Evolutionary conservation across 2,888 invertebrate species (phyloP), one percentile per base, ranked within the genome.

Genomic region (Melinaea marsaeus): DNA sequence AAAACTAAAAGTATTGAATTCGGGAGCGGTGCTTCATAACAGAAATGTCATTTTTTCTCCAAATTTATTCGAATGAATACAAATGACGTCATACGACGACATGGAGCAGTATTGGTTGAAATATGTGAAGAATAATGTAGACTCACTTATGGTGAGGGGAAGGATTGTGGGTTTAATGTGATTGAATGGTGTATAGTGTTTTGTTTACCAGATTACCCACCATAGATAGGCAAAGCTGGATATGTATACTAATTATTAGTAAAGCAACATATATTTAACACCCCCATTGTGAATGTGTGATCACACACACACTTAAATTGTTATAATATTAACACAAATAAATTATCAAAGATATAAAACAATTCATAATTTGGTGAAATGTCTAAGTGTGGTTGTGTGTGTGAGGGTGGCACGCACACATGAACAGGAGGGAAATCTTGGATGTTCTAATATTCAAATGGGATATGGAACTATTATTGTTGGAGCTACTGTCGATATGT

Each of bases 361-460:
- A 35, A 35, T 56, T 56, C 55, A 37, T 7, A 42, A 42, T 42
- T 42, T 42, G 9, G 42, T 42, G 9, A 9, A 42, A 57, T 51
- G 57, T 57, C 37, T 48, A n/a, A 63, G 63, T 56, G 60, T 57
- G 60, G 71, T 66, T 68, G 72, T 68, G 74, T 65, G 68, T 67
- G 73, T 69, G 79, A 77, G 79, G 58, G 80, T 70, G 59, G 74
- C 73, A 71, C 79, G 74, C 79, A 66, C 71, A 71, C 63, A 57
- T 54, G 66, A 63, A 67, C 69, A 72, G 73, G 81, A 82, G 80
- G 72, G 80, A 84, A 88, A 90, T 90, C 88, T 90, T 85, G 81
- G 88, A 89, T 89, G 89, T 89, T 89, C 90, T 90, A 90, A 90
- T 90, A 90, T 90, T 90, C 90, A 90, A 90, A 90, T 90, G 90